Base-by-base conservation (phyloP, 1,140 invertebrate species). In the Tetraneura akinire region DNA sequence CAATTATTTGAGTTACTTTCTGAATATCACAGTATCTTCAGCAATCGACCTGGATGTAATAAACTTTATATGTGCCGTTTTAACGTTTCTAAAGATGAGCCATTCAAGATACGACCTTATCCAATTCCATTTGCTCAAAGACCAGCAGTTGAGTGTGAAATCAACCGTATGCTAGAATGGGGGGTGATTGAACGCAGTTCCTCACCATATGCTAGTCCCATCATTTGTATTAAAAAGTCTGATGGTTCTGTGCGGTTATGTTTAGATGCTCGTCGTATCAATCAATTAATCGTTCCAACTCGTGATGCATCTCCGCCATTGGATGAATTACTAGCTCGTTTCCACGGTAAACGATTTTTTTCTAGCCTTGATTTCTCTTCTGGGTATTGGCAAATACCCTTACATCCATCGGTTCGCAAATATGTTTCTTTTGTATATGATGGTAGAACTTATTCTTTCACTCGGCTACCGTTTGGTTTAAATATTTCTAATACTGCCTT, bases 141-240 rank as follows among this genome's bases (percentile, higher is more conserved):
- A 13, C 32, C 37, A 5, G 66, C 66, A 1, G 66, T 49, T 3
- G 21, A 49, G 16, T 1, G 26, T 3, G 42, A 42, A 21, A 4
- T 70, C 1, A 49, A 70, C 26, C 37, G 42, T 21, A 70, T 70
- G 42, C 6, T 70, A 6, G 32, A 45, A 23, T 70, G 66, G 66
- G 66, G 66, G 37, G 42, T 70, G 11, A 70, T 70, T 21, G 66
- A 70, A 68, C 32, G 37, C n/a, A 42, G 32, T 21, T 68, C 29
- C 1, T 47, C 64, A 6, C 64, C 64, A 21, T 70, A 45, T n/a
- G 37, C 21, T 23, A 70, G 42, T 47, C 66, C 66, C 1, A 70
- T 70, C 4, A 70, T 70, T 26, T 45, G 37, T 9, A 21, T 70
- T 11, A 47, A 45, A 6, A 70, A 70, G 49, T 13, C 37, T 3